Evolutionary conservation across 2,113 vertebrate species (phyloP).

Genomic region (Stigmatopora argus): DNA sequence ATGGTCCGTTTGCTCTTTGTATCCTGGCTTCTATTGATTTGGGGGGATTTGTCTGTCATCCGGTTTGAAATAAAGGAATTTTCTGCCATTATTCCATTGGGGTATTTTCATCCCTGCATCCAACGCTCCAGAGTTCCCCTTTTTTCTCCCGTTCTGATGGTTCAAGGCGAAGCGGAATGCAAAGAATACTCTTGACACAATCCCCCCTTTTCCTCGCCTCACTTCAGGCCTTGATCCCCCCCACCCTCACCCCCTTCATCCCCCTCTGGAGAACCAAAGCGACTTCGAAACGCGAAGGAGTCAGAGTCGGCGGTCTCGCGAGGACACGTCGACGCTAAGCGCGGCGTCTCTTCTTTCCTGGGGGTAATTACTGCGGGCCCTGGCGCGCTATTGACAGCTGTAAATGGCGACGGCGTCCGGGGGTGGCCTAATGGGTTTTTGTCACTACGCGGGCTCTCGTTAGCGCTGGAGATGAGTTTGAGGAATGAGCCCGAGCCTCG

Average conservation of each 20-base stretch:
- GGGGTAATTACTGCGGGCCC: conserved; percentile 56
- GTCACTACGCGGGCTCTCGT: conserved; percentile 54
- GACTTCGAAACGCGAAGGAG: conserved; percentile 50
- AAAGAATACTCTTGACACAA: conserved; percentile 48
- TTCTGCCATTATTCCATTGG: conserved; percentile 8
- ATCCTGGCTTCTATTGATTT: conserved; percentile 51
- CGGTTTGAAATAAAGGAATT: not conserved
- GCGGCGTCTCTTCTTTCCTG: conserved; percentile 42
- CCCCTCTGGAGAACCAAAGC: conserved; percentile 40
- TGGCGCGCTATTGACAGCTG: conserved; percentile 63
- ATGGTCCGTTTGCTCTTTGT: not conserved
- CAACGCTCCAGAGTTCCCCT: conserved; percentile 25
- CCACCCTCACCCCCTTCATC: conserved; percentile 10
- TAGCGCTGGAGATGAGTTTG: conserved; percentile 46
- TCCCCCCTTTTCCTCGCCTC: conserved; percentile 20
- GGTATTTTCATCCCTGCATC: conserved; percentile 56
- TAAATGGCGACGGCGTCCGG: conserved; percentile 57
- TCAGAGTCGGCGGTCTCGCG: conserved; percentile 39
- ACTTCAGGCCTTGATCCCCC: conserved; percentile 49
- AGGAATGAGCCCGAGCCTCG: conserved; percentile 40
- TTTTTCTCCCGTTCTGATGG: conserved; percentile 26
- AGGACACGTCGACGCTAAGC: conserved; percentile 35
- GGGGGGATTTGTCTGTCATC: conserved; percentile 21
- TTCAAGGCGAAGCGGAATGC: conserved; percentile 38
- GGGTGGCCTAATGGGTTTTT: conserved; percentile 50